Evolutionary conservation across 2,797 vertebrate genomes (phyloP), one percentile per base, ranked within the genome.

Genomic region (Remorina albescens): DNA sequence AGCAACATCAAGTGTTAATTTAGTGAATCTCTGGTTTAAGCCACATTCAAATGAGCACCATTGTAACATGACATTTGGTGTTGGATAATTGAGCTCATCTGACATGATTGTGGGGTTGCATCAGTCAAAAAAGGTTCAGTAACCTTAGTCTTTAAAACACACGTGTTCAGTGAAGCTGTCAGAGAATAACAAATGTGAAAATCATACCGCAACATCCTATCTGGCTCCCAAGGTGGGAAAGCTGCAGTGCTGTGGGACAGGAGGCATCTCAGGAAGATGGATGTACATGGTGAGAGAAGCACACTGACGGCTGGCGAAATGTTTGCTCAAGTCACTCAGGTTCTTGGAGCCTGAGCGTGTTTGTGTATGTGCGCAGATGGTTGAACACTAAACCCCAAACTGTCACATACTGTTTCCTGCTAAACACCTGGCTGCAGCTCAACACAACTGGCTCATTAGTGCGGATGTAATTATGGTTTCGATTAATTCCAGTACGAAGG

Each of bases 281-380:
- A 90, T 88, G 74, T 50, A 67, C 51, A 86, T 74, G 83, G 73
- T 80, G 84, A 91, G 73, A 81, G 83, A 89, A 36, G 65, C 80
- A 68, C 74, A 42, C 39, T 76, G 88, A 83, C 28, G 46, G 71
- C 78, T 57, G 70, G 74, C 42, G 55, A 76, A 74, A 73, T 82
- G 82, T 85, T 87, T 70, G 78, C 70, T 80, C 66, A 65, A 50
- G 75, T 67, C 60, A 25, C 71, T 81, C 59, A 16, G 56, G 21
- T 80, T 76, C 42, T 74, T 55, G 51, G 21, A 32, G 61, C 5
- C 34, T 19, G 28, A 39, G 63, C 5, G 54, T 47, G 47, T 56
- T 36, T 80, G 57, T 36, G 47, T 62, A 11, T 50, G 56, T 63
- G 70, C 47, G 68, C 58, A 66, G 49, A 81, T 57, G 78, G 61